Evolutionary conservation across 1,140 invertebrate genomes (phyloP).

Genomic region (Drosophila tropicalis): DNA sequence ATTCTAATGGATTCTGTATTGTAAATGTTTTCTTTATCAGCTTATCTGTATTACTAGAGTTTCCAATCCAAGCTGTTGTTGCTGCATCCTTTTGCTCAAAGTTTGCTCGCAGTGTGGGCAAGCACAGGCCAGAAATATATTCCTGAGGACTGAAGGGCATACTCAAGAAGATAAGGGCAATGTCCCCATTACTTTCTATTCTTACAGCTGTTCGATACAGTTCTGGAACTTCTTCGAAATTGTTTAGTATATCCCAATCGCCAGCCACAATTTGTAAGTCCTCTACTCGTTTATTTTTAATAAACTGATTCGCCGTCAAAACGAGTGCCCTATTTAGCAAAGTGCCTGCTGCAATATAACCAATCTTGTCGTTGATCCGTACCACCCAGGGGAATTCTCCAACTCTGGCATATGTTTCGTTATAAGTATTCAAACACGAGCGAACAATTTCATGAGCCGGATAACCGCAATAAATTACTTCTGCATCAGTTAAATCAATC

Average conservation of each 20-base stretch:
- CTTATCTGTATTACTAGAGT: background rate
- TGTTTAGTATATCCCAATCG: constrained; percentile 20
- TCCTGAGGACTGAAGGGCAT: background rate
- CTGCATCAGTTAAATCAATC: too few relatives aligned
- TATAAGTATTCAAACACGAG: background rate
- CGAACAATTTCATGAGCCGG: too few relatives aligned
- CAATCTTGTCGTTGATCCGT: background rate
- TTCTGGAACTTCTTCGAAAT: background rate
- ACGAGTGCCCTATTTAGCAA: constrained; percentile 20
- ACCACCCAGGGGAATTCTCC: constrained; percentile 30
- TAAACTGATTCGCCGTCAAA: constrained; percentile 2
- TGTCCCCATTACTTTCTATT: background rate
- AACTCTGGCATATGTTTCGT: background rate
- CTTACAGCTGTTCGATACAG: background rate
- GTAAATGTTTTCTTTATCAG: background rate
- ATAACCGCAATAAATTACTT: too few relatives aligned
- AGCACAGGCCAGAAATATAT: background rate
- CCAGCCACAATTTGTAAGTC: constrained; percentile 14
- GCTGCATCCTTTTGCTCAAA: background rate
- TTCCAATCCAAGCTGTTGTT: background rate
- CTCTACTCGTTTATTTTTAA: background rate
- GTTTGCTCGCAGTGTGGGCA: background rate
- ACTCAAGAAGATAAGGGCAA: background rate
- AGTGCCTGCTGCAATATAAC: constrained; percentile 12
- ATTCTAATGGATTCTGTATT: background rate